Base-by-base conservation (phyloP, 2,888 invertebrate genomes). In the Lacanobia wlatinum region DNA sequence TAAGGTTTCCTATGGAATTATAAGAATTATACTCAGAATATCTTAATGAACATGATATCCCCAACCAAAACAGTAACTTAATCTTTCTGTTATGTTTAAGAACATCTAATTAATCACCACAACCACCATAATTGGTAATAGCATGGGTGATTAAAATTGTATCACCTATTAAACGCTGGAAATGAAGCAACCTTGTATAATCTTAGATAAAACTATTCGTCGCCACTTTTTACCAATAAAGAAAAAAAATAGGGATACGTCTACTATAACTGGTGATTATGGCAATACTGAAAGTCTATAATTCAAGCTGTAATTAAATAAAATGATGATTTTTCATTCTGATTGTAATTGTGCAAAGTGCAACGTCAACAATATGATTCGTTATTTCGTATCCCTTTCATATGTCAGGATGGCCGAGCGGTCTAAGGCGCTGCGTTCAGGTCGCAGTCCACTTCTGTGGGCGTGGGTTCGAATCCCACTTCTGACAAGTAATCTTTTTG, bases 361-460 rank as follows among this genome's bases (percentile, higher is more conserved):
- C 12, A 38, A 14, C 12, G 2, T 2, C 60, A 3, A 46, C 6
- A 34, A 21, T 66, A 43, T 52, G 5, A 56, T 70, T 6, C n/a
- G n/a, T 34, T 61, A 85, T 84, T 89, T 86, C 46, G 8, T n/a
- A n/a, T n/a, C n/a, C n/a, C n/a, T n/a, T n/a, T n/a, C n/a, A n/a
- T 0, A 83, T n/a, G 90, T 90, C 90, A 90, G 89, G 90, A 90
- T 90, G 90, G 90, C 90, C 90, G 90, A 90, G 90, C 90, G 90
- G 90, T 90, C 90, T 90, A 90, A 90, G 90, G 90, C 89, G 90
- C 90, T 90, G 90, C 90, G 90, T 90, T 90, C 90, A 90, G 90
- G 90, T 90, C 90, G 90, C 90, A 90, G 90, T 90, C 90, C 90
- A 90, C 90, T 90, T 90, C 90, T 90, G 90, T 90, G 90, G 90